Percentiles rank a stretch among this genome's conserved stretches.
These are phyloP conservation scores for Philotrypesis tridentata DNA, from an alignment of 1,140 invertebrate species.

Conservation along the genomic window DNA sequence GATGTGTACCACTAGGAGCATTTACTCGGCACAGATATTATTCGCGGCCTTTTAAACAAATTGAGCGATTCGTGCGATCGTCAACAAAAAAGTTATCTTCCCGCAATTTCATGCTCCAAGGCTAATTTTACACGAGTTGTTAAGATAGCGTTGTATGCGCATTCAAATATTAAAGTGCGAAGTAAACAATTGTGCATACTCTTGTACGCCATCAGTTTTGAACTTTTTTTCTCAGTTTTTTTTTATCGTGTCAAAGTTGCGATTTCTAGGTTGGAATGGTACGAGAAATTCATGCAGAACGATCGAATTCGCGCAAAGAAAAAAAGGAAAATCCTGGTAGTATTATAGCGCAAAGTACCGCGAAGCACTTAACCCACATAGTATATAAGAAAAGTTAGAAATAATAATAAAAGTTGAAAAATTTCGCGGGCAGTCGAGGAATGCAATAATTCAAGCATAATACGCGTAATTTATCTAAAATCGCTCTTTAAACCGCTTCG, in stretches of 20 bases:
- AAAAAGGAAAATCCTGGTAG: neutral
- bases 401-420: neutral
- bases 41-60: too few species aligned
- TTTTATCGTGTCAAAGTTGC: too few species aligned
- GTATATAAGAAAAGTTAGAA: neutral
- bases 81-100: too few species aligned
- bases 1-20: neutral
- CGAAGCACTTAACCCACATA: constrained; percentile 26
- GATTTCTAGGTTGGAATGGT: too few species aligned
- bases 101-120: too few species aligned
- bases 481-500: constrained; percentile 32
- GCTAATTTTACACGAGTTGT: too few species aligned
- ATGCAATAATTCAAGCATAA: constrained; percentile 33
- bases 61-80: too few species aligned
- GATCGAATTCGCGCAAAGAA: neutral
- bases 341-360: neutral
- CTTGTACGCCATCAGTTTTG: too few species aligned
- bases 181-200: too few species aligned
- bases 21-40: neutral
- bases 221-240: too few species aligned
- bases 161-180: too few species aligned
- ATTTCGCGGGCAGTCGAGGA: constrained; percentile 13
- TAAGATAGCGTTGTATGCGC: too few species aligned
- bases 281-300: neutral
- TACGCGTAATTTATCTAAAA: constrained; percentile 36